Base-by-base conservation (phyloP, 92 coral and sea anemone species). In the Nematostella vectensis region DNA sequence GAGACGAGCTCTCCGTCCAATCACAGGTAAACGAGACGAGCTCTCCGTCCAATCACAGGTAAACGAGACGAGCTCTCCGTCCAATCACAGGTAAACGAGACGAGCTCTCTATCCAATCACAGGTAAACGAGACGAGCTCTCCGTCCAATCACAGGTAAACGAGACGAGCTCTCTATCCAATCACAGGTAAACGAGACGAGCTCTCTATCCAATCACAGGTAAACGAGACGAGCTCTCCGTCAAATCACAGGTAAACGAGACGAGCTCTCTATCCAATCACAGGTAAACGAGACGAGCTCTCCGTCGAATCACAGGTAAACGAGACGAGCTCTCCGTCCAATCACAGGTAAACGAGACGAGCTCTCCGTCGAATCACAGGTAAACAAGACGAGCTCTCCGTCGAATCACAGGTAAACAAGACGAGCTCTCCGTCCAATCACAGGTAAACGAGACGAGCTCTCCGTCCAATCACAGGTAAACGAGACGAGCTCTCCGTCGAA, bases 151-250 rank as follows among this genome's bases (percentile, higher is more conserved):
- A 70, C 94, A 10, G 88, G 80, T 25, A 80, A 70, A 59, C 58
- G 74, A 42, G 48, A 66, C 16, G 88, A 85, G 39, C 62, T 85
- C 17, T 85, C 94, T 1, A 61, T 80, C 43, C 55, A 56, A 16
- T 85, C 94, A 2, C 94, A 85, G 80, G 94, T 85, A 54, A 33
- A n/a, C n/a, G n/a, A n/a, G n/a, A n/a, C n/a, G n/a, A n/a, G n/a
- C n/a, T n/a, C n/a, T n/a, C n/a, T n/a, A n/a, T n/a, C n/a, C n/a
- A n/a, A n/a, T n/a, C n/a, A 70, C 94, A 10, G 88, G 80, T 25
- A 80, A 70, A 59, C 58, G 74, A 42, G 48, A 66, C 16, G 88
- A 85, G 39, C 62, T 85, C 17, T 85, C 94, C 2, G 59, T 80
- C 43, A 56, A 56, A 16, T 85, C 94, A 2, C 94, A 85, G 80